Percentiles rank a stretch among this genome's conserved stretches.
phyloP scores from a whole-genome alignment of 1,140 invertebrate species.

The Kradibia gibbosae region DNA sequence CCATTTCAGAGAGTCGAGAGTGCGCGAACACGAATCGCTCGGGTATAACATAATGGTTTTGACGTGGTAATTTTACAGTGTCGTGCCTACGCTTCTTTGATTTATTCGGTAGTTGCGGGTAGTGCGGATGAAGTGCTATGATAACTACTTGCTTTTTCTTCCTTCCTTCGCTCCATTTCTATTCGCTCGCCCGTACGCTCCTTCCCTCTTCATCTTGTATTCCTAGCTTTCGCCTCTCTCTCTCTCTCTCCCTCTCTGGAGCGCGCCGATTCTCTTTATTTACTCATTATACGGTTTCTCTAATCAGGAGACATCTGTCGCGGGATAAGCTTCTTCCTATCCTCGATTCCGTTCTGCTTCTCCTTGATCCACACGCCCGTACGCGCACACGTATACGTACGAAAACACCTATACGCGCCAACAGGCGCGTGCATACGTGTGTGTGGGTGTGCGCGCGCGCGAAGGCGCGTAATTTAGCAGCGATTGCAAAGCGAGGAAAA shows the following conservation, averaged over 20 bases:
- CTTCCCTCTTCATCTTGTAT: slow-evolving; percentile 49
- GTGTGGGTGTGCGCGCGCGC: no score
- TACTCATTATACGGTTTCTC: no score
- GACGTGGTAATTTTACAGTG: slow-evolving; percentile 74
- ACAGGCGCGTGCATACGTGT: no score
- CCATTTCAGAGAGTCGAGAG: background rate
- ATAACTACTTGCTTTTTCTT: slow-evolving; percentile 65
- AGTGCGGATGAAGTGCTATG: slow-evolving; percentile 52
- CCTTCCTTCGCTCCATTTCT: background rate
- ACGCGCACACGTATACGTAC: no score
- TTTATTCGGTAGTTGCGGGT: slow-evolving; percentile 53
- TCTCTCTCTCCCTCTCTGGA: background rate
- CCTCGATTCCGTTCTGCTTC: no score
- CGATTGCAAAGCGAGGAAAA: background rate
- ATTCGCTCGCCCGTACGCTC: slow-evolving; percentile 53
- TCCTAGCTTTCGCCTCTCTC: background rate
- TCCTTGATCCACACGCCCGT: no score
- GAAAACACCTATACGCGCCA: no score
- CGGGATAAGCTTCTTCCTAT: no score
- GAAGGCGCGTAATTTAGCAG: background rate
- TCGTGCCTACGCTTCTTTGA: slow-evolving; percentile 65
- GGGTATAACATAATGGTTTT: slow-evolving; percentile 71
- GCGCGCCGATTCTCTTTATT: no score
- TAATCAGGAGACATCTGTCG: no score
- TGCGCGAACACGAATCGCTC: slow-evolving; percentile 59